Evolutionary conservation across 2,888 invertebrate genomes (phyloP).

Genomic region (Chesias legatella): DNA sequence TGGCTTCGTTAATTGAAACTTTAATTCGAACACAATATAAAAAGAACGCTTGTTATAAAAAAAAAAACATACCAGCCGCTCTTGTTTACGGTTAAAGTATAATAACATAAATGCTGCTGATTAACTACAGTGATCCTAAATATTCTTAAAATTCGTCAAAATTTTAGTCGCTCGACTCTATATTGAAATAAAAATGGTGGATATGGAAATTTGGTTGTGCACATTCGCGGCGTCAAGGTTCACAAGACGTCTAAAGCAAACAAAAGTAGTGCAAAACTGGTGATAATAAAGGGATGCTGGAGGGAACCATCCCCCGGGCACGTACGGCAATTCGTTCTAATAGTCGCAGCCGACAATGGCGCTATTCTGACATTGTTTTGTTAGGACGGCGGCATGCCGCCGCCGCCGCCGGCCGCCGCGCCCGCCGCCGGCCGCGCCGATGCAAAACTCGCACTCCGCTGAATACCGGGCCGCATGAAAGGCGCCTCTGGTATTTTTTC

Average conservation of each 20-base stretch:
- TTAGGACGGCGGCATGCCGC: too few species aligned
- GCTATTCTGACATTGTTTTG: slow-evolving; percentile 65
- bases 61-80: slow-evolving; percentile 36
- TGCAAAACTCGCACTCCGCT: slow-evolving; percentile 54
- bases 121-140: slow-evolving; percentile 43
- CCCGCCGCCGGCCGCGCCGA: slow-evolving; percentile 56
- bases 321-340: slow-evolving; percentile 73
- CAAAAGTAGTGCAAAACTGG: slow-evolving; percentile 61
- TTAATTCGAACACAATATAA: slow-evolving; percentile 3
- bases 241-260: slow-evolving; percentile 58
- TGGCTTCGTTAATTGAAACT: slow-evolving; percentile 5
- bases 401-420: too few species aligned
- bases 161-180: slow-evolving; percentile 39
- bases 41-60: slow-evolving; percentile 18
- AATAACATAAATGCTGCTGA: slow-evolving; percentile 44
- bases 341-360: slow-evolving; percentile 65
- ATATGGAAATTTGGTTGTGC: slow-evolving; percentile 38
- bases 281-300: slow-evolving; percentile 60
- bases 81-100: slow-evolving; percentile 38
- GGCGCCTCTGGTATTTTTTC: slow-evolving; percentile 56
- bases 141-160: slow-evolving; percentile 41
- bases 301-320: slow-evolving; percentile 53
- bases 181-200: slow-evolving; percentile 34
- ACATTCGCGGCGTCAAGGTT: slow-evolving; percentile 50
- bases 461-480: slow-evolving; percentile 34